These are phyloP conservation scores for Psilanteris sp. DNA, from an alignment of 1,140 invertebrate species.

Conservation along the genomic window DNA sequence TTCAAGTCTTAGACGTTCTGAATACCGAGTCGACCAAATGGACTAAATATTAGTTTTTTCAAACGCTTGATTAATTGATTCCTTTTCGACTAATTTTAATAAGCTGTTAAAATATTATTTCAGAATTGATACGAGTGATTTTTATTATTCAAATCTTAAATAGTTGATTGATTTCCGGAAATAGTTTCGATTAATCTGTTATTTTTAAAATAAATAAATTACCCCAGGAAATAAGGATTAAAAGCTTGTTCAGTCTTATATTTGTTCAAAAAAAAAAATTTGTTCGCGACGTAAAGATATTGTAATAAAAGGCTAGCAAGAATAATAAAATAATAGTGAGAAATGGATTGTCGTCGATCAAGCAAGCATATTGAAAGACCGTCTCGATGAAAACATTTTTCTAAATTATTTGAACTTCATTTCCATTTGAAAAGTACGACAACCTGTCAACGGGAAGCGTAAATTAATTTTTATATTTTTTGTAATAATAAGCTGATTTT, in stretches of 20 bases:
- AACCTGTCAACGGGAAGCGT: conserved; percentile 27
- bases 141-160: conserved; percentile 19
- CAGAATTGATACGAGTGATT: conserved; percentile 15
- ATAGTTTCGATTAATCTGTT: conserved; percentile 7
- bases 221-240: neutral
- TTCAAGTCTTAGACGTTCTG: neutral
- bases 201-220: conserved; percentile 30
- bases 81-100: conserved; percentile 44
- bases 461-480: conserved; percentile 20
- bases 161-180: conserved; percentile 44
- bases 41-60: conserved; percentile 39
- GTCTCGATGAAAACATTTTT: conserved; percentile 39
- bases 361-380: conserved; percentile 9
- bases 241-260: neutral
- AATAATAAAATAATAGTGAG: conserved; percentile 1
- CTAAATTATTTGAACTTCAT: conserved; percentile 29
- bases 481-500: neutral
- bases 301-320: too few species aligned
- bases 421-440: conserved; percentile 21
- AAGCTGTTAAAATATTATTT: conserved; percentile 38
- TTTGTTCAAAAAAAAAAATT: neutral
- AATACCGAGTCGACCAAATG: conserved; percentile 7
- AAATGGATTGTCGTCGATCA: conserved; percentile 22
- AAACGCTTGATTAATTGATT: conserved; percentile 26
- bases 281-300: neutral